Base-by-base conservation (phyloP, 2,888 invertebrate species). In the Hesperia comma region DNA sequence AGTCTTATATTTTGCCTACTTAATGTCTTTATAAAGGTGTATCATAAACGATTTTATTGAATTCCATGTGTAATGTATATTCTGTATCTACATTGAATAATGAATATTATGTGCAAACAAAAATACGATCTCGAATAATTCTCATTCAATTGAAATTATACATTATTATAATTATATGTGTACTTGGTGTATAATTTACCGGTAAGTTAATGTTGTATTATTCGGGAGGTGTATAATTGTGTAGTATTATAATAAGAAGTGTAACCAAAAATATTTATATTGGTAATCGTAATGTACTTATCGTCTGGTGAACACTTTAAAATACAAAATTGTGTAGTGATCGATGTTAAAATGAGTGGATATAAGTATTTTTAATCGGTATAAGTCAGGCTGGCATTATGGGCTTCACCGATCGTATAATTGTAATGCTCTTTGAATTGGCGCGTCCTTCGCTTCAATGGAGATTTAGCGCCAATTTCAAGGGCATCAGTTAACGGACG, bases 381-480 rank as follows among this genome's bases (percentile, higher is more conserved):
- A 6, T 26, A 26, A 56, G 12, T 55, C 33, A 32, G 70, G 73
- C 75, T 74, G 76, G 75, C 77, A 72, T 71, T 69, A 55, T 56
- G 71, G 69, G 55, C 68, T 71, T 72, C 0, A 2, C 5, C 40
- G 40, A 12, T 26, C 12, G 46, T 41, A 41, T 26, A 26, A 2
- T 37, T 12, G 3, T 1, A 3, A 37, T 12, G 12, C 37, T 8
- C 2, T 8, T 12, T 12, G 37, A 10, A 6, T 15, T 12, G 37
- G 2, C n/a, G 6, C 0, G 21, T 6, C n/a, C 8, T 54, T 54
- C 37, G 55, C 26, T 26, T 26, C 26, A 5, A 26, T 26, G 5
- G 26, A 26, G 5, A 26, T 26, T 4, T 26, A 5, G 26, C 26
- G 26, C 5, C 26, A 2, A 26, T 26, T 26, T 5, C 5, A 15